phyloP scores from a whole-genome alignment of 2,113 vertebrate species.

The Clarias batrachus region DNA sequence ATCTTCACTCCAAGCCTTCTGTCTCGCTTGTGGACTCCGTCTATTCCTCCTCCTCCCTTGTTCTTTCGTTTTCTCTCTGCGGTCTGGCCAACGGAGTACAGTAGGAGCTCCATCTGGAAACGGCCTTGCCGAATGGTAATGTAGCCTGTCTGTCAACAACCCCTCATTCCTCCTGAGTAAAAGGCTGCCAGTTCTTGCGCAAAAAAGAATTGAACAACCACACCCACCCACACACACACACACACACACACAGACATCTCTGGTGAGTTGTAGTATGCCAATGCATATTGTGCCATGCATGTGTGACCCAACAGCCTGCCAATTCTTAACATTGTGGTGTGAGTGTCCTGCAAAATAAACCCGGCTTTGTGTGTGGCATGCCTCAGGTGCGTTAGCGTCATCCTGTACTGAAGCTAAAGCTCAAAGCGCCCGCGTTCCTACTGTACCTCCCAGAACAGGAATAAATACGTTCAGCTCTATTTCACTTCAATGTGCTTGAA shows the following conservation, averaged over 20 bases:
- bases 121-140: constrained; percentile 49
- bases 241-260: not conserved
- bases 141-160: constrained; percentile 60
- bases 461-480: constrained; percentile 62
- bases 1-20: constrained; percentile 68
- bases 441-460: constrained; percentile 36
- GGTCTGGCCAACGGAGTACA: constrained; percentile 59
- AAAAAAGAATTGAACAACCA: constrained; percentile 16
- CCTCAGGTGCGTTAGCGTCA: constrained; percentile 29
- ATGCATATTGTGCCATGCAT: not conserved
- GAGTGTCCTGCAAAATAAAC: constrained; percentile 47
- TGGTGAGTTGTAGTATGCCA: constrained; percentile 7
- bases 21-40: constrained; percentile 58
- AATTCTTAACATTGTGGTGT: constrained; percentile 35
- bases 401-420: constrained; percentile 24
- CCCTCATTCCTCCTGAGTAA: constrained; percentile 50
- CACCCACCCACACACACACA: not conserved
- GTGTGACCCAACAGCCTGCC: constrained; percentile 35
- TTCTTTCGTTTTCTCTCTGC: constrained; percentile 59
- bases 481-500: constrained; percentile 55
- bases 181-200: constrained; percentile 34
- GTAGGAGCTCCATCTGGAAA: constrained; percentile 59
- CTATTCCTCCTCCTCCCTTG: not conserved
- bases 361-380: constrained; percentile 65
- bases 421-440: constrained; percentile 46